Conservation (phyloP, 2,888 invertebrate genomes). For the Troides oblongomaculatus region DNA sequence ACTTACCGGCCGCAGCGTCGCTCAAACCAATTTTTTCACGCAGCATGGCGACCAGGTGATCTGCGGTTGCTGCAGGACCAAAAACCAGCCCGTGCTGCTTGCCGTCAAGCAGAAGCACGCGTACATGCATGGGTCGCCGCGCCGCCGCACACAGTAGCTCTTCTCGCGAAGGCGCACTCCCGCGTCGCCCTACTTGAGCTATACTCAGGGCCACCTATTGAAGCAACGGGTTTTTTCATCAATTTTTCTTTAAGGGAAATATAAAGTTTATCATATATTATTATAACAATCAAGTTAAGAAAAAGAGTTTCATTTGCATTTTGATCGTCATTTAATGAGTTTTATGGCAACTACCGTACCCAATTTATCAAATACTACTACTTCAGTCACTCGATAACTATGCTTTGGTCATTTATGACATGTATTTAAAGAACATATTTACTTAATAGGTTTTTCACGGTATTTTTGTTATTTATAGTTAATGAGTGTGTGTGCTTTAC, state of each 20-base stretch:
- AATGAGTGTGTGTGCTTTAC: too few species aligned
- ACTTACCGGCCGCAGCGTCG: constrained; percentile 84
- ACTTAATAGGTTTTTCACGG: too few species aligned
- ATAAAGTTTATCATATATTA: background rate
- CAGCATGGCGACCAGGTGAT: constrained; percentile 92
- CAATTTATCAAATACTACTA: too few species aligned
- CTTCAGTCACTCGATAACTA: too few species aligned
- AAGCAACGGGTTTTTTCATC: background rate
- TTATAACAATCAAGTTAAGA: too few species aligned
- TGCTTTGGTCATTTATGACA: too few species aligned
- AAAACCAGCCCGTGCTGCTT: constrained; percentile 97
- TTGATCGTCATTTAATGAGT: too few species aligned
- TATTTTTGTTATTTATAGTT: too few species aligned
- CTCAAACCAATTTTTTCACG: constrained; percentile 93
- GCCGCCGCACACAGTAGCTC: constrained; percentile 96
- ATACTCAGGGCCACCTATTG: constrained; percentile 71
- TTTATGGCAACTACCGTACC: too few species aligned
- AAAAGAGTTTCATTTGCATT: too few species aligned
- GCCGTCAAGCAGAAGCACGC: constrained; percentile 95
- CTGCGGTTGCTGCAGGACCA: constrained; percentile 94
- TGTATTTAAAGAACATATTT: too few species aligned
- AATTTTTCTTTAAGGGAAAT: background rate
- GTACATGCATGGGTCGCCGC: constrained; percentile 92
- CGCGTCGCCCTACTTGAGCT: constrained; percentile 84
- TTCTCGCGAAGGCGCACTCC: constrained; percentile 94